Evolutionary conservation across 2,113 vertebrate genomes (phyloP), one percentile per base, ranked within the genome.

Genomic region (Cololabis saira): DNA sequence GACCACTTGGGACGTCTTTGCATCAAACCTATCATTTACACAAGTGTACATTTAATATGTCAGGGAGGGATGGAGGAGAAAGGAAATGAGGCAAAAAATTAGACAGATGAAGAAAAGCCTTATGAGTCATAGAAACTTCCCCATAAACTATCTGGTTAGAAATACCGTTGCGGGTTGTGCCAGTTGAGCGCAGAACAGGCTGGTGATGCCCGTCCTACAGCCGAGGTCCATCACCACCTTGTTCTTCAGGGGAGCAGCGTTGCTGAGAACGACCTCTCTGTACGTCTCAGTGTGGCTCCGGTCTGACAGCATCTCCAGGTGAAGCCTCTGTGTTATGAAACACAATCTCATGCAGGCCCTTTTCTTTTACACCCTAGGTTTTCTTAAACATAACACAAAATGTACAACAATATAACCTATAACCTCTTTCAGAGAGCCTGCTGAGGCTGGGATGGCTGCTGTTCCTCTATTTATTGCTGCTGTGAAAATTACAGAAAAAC

Each of bases 151-250:
- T 6, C 2, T 2, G 10, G 37, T 64, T 53, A 3, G 12, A 43
- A 80, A 91, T 78, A 95, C 94, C 56, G 84, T 80, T 49, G 87
- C 88, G 22, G 93, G 93, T 40, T 88, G 76, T 0, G 94, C 89
- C 0, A 94, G 68, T 21, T 89, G 89, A 12, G 90, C 93, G 4
- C 94, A 95, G 78, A 95, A 95, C 18, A 95, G 86, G 71, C 94
- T 95, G 86, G 95, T 93, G 72, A 95, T 92, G 5, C 93, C 93
- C 0, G 93, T 94, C 5, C 94, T 94, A 48, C 93, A 95, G 78
- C 94, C 94, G 0, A 94, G 85, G 9, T 95, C 95, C 90, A 95
- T 83, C 45, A 95, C 90, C 69, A 91, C 91, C 60, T 94, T 94
- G 11, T 85, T 89, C 61, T 60, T 86, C 49, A 95, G 88, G 14